Base-by-base conservation (phyloP, 2,888 invertebrate species). In the Tenthredo mesomela region DNA sequence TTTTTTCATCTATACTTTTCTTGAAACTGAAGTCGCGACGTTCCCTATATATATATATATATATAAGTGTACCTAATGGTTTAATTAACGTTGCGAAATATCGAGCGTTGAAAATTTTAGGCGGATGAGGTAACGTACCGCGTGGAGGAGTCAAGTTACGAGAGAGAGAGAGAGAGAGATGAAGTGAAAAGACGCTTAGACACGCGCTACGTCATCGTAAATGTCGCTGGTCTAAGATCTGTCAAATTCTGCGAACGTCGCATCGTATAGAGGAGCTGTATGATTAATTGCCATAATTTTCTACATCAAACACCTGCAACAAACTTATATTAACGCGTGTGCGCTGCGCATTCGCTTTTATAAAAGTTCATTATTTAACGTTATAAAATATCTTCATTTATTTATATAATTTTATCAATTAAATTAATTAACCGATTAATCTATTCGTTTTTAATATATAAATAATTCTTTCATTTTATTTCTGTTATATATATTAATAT, bases 131-230 rank as follows among this genome's bases (percentile, higher is more conserved):
- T 61, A 61, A 78, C 85, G n/a, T n/a, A 37, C 78, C 21, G 33
- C 70, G 37, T 78, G 67, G 21, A 58, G 73, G 84, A 84, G 71
- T 84, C 58, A 80, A 85, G 71, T 47, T 40, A 43, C 40, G 75
- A n/a, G 54, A n/a, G 54, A n/a, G n/a, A n/a, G n/a, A n/a, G n/a
- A n/a, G n/a, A n/a, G n/a, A n/a, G n/a, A 82, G 78, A 71, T 71
- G 50, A 54, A 47, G 29, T 54, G 73, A 15, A 77, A 65, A 43
- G 18, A 67, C 54, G 82, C 70, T 82, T 82, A 50, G 65, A 82
- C 67, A 65, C 67, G 82, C 67, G 82, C 82, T 82, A 67, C 70
- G 82, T 82, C 82, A 82, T 82, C 82, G 67, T 65, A 50, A 82
- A 82, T 33, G 82, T 82, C 67, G 67, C 9, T 12, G 40, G 61